Conservation (phyloP, 2,797 vertebrate species). For the Sebastes steindachneri region DNA sequence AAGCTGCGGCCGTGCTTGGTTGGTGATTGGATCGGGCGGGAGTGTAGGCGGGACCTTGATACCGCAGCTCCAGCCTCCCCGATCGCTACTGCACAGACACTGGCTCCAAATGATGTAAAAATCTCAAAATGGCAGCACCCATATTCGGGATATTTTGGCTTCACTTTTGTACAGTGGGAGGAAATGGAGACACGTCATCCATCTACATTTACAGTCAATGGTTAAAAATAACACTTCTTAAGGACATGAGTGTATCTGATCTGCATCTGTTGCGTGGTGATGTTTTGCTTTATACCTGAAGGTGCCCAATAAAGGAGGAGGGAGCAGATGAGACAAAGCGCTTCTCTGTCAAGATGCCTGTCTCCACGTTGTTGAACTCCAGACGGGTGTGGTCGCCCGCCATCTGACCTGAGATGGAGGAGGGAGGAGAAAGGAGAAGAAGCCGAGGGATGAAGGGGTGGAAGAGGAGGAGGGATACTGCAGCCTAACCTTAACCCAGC, state of each 20-base stretch:
- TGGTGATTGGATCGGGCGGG: accelerated
- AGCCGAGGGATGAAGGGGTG: constrained; percentile 3
- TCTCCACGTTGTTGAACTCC: constrained; percentile 98
- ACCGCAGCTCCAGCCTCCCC: too few species aligned
- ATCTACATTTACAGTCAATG: too few species aligned
- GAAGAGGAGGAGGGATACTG: constrained; percentile 14
- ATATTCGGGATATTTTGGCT: too few species aligned
- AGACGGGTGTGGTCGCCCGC: constrained; percentile 95
- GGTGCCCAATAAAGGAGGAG: constrained; percentile 95
- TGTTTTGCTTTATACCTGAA: constrained; percentile 77
- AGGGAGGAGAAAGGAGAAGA: constrained; percentile 8
- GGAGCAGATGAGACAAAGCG: constrained; percentile 93
- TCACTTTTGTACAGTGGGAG: too few species aligned
- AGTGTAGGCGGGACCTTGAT: too few species aligned
- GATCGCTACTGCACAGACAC: too few species aligned
- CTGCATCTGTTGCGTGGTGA: neutral
- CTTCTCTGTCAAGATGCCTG: constrained; percentile 94
- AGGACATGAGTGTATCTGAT: neutral
- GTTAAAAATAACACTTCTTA: neutral
- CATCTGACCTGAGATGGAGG: constrained; percentile 88
- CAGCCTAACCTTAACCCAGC: neutral
- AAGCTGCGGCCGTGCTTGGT: too few species aligned
- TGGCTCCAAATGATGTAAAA: too few species aligned
- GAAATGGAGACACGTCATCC: too few species aligned
- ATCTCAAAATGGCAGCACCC: too few species aligned